Conservation (phyloP, 1,140 invertebrate genomes). For the Achatina immaculata region DNA sequence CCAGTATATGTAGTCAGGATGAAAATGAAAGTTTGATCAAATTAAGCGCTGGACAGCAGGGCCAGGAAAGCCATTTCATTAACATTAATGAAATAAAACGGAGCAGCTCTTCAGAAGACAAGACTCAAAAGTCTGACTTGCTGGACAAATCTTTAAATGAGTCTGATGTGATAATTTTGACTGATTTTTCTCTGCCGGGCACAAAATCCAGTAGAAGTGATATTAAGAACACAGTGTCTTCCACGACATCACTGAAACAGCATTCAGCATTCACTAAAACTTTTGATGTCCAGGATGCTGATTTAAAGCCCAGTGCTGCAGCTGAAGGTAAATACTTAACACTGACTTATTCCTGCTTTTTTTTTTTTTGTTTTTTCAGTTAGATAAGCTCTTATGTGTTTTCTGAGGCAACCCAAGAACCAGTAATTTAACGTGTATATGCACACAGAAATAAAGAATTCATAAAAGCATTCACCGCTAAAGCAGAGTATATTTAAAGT, state of each 20-base stretch:
- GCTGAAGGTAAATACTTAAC: slow-evolving; percentile 8
- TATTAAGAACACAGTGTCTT: not conserved
- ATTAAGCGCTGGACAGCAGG: too few relatives aligned
- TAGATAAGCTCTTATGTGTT: not conserved
- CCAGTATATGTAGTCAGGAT: not conserved
- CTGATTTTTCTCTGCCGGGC: not conserved
- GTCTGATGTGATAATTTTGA: not conserved
- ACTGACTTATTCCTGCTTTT: not conserved
- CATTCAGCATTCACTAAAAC: not conserved
- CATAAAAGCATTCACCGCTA: not conserved
- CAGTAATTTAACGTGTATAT: not conserved
- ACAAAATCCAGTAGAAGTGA: not conserved
- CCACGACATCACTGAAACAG: not conserved
- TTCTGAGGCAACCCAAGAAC: too few relatives aligned
- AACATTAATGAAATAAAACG: not conserved
- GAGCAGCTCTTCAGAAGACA: not conserved
- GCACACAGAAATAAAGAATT: not conserved
- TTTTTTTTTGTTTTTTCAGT: not conserved
- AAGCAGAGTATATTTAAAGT: not conserved
- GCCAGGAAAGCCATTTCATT: not conserved
- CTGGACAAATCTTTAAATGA: not conserved
- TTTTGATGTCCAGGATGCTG: not conserved
- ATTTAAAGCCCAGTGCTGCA: not conserved
- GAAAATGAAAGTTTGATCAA: not conserved
- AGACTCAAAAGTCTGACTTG: not conserved